Evolutionary conservation across 2,888 invertebrate species (phyloP), one percentile per base, ranked within the genome.

Genomic region (Microchrysa polita): DNA sequence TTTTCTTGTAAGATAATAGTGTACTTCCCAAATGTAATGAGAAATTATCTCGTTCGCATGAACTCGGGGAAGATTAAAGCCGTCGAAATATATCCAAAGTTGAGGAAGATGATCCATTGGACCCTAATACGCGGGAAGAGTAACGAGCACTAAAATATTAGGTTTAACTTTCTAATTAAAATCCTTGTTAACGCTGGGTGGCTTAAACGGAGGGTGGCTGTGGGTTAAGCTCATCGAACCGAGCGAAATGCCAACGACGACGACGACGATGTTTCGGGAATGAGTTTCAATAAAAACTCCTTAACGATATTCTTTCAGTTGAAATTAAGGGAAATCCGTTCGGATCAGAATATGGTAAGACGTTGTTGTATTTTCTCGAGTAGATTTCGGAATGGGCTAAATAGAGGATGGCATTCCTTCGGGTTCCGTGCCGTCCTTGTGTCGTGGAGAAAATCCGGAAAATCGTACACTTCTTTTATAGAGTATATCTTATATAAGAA

Each of bases 141-240:
- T 23, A 27, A 59, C 59, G 23, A 48, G 16, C 48, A 48, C 48
- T 12, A 48, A 48, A 48, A 48, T 48, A 48, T 48, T 48, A 48
- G 23, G 59, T 59, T 59, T 59, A 59, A 59, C 59, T 59, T 59
- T 59, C 59, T 59, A 59, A 59, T 59, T 59, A 59, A 59, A 59
- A 59, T 59, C 59, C 23, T 22, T 23, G 59, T 22, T 59, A 59
- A 59, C 27, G 14, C 23, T 7, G 27, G n/a, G 23, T n/a, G 59
- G 27, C 23, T n/a, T n/a, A n/a, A n/a, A n/a, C 22, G 55, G 18
- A 20, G 20, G 22, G 7, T 42, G 42, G 42, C 7, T 12, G 42
- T n/a, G n/a, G n/a, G n/a, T n/a, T n/a, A n/a, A n/a, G 27, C 27
- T 34, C 27, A 34, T 34, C 27, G 27, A 34, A 34, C 27, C 27